Conservation (phyloP, 2,797 vertebrate species). For the Gymnoscopelus microlampas region DNA sequence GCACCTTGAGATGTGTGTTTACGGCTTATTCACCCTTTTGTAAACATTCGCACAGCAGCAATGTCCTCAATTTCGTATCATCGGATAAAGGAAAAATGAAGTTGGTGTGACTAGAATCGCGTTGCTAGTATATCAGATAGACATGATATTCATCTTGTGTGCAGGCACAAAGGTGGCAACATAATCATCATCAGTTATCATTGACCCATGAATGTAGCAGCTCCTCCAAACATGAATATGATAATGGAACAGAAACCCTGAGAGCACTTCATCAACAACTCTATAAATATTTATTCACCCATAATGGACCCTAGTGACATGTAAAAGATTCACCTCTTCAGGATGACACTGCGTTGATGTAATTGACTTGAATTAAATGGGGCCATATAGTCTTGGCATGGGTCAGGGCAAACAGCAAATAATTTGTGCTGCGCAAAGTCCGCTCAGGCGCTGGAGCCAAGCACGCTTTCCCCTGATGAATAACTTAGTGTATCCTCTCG, state of each 20-base stretch:
- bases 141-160: neutral
- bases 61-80: neutral
- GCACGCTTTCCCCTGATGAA: constrained; percentile 57
- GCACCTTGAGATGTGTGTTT: neutral
- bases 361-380: constrained; percentile 62
- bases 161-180: neutral
- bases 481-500: constrained; percentile 66
- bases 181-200: constrained; percentile 10
- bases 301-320: constrained; percentile 29
- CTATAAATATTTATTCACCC: constrained; percentile 62
- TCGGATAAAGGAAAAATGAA: neutral
- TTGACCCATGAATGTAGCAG: constrained; percentile 14
- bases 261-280: constrained; percentile 43
- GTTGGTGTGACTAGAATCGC: neutral
- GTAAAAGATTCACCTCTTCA: constrained; percentile 37
- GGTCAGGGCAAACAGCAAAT: constrained; percentile 55
- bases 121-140: no score
- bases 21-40: neutral
- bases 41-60: neutral
- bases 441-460: constrained; percentile 36
- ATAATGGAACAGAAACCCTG: constrained; percentile 48
- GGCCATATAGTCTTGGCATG: constrained; percentile 40
- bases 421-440: constrained; percentile 43
- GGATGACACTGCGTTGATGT: constrained; percentile 45
- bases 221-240: constrained; percentile 39